phyloP scores from a whole-genome alignment of 2,113 vertebrate species.

The Coracopsis vasa region DNA sequence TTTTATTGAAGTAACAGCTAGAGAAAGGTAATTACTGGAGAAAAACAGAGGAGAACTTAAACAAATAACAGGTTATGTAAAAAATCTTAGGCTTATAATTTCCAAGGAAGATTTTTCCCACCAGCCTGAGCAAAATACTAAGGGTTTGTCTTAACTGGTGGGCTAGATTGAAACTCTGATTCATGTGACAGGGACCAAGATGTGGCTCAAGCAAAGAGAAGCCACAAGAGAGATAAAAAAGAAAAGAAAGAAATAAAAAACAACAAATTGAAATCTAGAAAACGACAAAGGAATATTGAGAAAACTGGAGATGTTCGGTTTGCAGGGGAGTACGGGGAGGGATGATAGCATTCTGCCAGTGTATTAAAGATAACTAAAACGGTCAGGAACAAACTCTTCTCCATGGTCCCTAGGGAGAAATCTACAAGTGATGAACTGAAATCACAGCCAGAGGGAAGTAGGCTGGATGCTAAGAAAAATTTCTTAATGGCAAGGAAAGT shows the following conservation, averaged over 20 bases:
- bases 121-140: not conserved
- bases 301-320: not conserved
- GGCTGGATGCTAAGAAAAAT: not conserved
- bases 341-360: not conserved
- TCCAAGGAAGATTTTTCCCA: not conserved
- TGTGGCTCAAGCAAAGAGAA: not conserved
- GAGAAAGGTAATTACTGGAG: not conserved
- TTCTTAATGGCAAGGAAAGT: not conserved
- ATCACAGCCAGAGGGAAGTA: not conserved
- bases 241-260: not conserved
- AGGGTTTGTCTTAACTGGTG: not conserved
- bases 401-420: not conserved
- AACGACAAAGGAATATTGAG: not conserved
- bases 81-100: not conserved
- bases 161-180: not conserved
- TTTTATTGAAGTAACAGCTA: not conserved
- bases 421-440: not conserved
- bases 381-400: not conserved
- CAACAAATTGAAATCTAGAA: not conserved
- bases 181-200: rapidly evolving
- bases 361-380: not conserved
- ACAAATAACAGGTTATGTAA: not conserved
- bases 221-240: not conserved
- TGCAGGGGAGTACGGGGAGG: not conserved
- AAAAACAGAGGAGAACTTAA: not conserved